phyloP scores from a whole-genome alignment of 2,113 vertebrate genomes.

The Hemiscyllium ocellatum region DNA sequence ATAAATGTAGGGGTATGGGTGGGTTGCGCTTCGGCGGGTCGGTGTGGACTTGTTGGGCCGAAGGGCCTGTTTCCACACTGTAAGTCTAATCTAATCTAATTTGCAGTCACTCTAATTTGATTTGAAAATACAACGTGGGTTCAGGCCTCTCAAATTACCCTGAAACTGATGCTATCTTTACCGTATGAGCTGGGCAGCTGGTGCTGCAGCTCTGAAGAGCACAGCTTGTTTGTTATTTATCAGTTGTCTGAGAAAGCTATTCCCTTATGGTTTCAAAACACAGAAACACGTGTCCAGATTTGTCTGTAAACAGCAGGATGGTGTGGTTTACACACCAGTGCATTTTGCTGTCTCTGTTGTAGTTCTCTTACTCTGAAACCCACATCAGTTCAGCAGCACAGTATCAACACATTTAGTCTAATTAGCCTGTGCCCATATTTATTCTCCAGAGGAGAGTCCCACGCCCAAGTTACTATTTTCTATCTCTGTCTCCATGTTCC shows the following conservation, averaged over 20 bases:
- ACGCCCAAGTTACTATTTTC: not conserved
- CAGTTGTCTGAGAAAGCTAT: not conserved
- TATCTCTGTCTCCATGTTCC: not conserved
- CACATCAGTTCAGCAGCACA: not conserved
- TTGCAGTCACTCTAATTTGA: not conserved
- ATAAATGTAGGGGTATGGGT: too few species aligned
- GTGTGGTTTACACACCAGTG: not conserved
- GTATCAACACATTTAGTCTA: not conserved
- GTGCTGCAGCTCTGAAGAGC: not conserved
- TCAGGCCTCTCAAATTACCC: not conserved
- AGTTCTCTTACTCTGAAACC: not conserved
- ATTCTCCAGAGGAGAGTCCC: not conserved
- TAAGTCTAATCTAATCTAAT: too few species aligned
- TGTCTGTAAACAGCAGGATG: slow-evolving; percentile 8
- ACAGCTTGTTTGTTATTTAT: not conserved
- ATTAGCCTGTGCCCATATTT: not conserved
- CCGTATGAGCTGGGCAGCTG: not conserved
- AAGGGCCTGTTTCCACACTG: too few species aligned
- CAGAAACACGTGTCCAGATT: not conserved
- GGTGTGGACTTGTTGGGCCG: too few species aligned
- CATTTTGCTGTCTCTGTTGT: not conserved
- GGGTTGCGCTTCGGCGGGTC: too few species aligned
- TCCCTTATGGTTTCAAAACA: not conserved
- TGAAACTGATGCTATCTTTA: not conserved
- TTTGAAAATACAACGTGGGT: not conserved